Evolutionary conservation across 2,113 vertebrate genomes (phyloP), one percentile per base, ranked within the genome.

Genomic region (Tapirus terrestris): DNA sequence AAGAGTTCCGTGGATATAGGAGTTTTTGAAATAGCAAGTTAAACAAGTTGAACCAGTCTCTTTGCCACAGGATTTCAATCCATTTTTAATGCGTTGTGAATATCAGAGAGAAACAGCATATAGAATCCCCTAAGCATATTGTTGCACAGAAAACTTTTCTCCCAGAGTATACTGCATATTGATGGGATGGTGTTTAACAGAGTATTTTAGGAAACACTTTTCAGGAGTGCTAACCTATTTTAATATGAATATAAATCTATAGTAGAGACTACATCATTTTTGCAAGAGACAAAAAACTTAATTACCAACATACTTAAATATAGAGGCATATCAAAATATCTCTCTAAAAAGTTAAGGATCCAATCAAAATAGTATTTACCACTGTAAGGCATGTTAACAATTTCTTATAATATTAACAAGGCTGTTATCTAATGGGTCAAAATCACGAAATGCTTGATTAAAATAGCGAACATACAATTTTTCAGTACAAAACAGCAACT

Each of bases 31-130:
- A 95, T 67, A 76, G 17, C 51, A 72, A 48, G 63, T 96, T 96
- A 80, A 92, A 73, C 48, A 80, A 31, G 10, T 31, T 94, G 67
- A 96, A 82, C 60, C 6, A 60, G 58, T 89, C 10, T 60, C 11
- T 85, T 93, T 85, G 53, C 21, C 60, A 82, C n/a, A 25, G 39
- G 48, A 95, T 91, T 75, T 93, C 76, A 86, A 81, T 68, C 58
- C 33, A 95, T 95, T 93, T 96, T 89, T 67, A 96, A 86, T 95
- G 76, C 56, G 63, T 51, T 91, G 29, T 75, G 48, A 96, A 45
- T 95, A 96, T 89, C 51, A 79, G 68, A 95, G 25, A 61, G 45
- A 39, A 72, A 63, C 17, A 82, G 9, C 16, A 27, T 23, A 53
- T n/a, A 94, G 65, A 97, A 96, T 91, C 94, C 36, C 82, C 76